Evolutionary conservation across 1,140 invertebrate species (phyloP), one percentile per base, ranked within the genome.

Genomic region (Zelostemma sp.): DNA sequence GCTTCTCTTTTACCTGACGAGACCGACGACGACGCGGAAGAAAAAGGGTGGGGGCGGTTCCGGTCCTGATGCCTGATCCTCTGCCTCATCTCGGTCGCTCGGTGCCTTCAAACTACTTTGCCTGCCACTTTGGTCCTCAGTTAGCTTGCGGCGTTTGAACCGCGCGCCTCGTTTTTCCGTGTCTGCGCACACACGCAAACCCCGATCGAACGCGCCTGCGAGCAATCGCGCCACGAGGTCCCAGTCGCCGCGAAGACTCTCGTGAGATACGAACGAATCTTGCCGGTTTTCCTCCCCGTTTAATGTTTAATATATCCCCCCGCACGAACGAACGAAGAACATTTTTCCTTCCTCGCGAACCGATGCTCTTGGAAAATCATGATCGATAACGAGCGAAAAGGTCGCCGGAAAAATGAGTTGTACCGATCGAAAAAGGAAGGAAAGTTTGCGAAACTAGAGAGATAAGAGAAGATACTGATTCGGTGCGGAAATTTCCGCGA

Each of bases 61-160:
- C 65, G 53, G 61, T 70, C n/a, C n/a, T n/a, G n/a, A n/a, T n/a
- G n/a, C 59, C 60, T 63, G 55, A 48, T 60, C 41, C 19, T 61
- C 67, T 51, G 67, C 60, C 60, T 70, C 68, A 61, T 64, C 67
- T 61, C 62, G 61, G 65, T 53, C 57, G 38, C 35, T 33, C 28
- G 49, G 38, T 59, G 18, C 62, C 55, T 45, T 53, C 60, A 57
- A 25, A 25, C 48, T 55, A 55, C 50, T 17, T 21, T 25, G 14
- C 28, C 35, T 57, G 51, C 33, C 46, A 60, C 54, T 74, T 77
- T 25, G 3, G 21, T 25, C 3, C 21, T n/a, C 72, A 82, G 82
- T 83, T 80, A 38, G 80, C 76, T 83, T 70, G 79, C 80, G 79
- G 77, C 81, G 74, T 72, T 80, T 75, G 61, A 53, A 71, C 67